phyloP scores from a whole-genome alignment of 2,797 vertebrate genomes.

The Chelon labrosus region DNA sequence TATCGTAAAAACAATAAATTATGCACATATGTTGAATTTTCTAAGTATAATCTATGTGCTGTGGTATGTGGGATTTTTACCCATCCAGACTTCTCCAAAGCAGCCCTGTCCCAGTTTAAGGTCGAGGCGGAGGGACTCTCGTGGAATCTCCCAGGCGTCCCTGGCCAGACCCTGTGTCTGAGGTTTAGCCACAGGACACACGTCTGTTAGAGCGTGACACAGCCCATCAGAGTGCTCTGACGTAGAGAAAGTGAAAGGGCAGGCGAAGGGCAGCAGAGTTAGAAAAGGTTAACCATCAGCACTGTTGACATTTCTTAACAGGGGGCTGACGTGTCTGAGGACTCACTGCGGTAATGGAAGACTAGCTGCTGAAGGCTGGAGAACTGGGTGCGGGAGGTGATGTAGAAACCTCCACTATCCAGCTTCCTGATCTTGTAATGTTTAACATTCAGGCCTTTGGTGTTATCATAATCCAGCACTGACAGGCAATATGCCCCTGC shows the following conservation, averaged over 20 bases:
- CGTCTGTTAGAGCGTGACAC: conserved; percentile 93
- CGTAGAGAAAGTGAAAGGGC: conserved; percentile 9
- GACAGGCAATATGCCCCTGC: conserved; percentile 97
- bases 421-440: conserved; percentile 99
- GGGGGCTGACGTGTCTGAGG: background rate
- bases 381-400: conserved; percentile 97
- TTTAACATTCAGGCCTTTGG: conserved; percentile 96
- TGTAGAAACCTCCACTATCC: conserved; percentile 97
- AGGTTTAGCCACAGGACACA: conserved; percentile 95
- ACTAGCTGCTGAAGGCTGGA: conserved; percentile 96
- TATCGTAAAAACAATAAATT: background rate
- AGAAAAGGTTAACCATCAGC: background rate
- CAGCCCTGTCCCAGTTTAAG: conserved; percentile 98
- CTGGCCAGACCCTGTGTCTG: conserved; percentile 97
- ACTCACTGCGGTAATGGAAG: conserved; percentile 97
- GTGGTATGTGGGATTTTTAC: conserved; percentile 78
- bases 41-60: background rate
- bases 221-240: conserved; percentile 95
- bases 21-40: background rate
- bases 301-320: background rate
- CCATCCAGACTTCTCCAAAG: conserved; percentile 99
- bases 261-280: background rate
- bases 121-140: conserved; percentile 93
- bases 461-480: conserved; percentile 94
- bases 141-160: conserved; percentile 97